phyloP scores from a whole-genome alignment of 2,797 vertebrate genomes.

The Urosaurus nigricauda region DNA sequence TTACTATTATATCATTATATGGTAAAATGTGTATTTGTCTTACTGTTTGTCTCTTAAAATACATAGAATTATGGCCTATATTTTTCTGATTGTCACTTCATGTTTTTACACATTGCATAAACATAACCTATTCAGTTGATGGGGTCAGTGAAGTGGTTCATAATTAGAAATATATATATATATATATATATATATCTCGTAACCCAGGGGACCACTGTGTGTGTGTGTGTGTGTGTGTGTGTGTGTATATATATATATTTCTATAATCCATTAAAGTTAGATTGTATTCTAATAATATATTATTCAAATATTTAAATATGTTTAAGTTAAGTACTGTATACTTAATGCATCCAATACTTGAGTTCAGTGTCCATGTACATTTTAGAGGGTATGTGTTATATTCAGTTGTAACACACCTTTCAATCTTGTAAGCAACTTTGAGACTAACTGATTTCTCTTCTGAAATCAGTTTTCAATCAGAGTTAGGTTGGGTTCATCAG shows the following conservation, averaged over 20 bases:
- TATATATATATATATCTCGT: too few species aligned
- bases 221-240: too few species aligned
- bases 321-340: background rate
- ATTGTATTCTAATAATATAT: background rate
- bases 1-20: too few species aligned
- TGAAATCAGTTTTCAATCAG: too few species aligned
- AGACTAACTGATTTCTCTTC: too few species aligned
- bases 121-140: background rate
- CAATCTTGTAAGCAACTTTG: too few species aligned
- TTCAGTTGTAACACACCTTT: too few species aligned
- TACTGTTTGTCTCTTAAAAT: background rate
- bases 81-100: background rate
- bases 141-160: background rate
- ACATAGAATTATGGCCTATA: too few species aligned
- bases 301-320: too few species aligned
- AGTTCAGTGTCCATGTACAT: background rate
- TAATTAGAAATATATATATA: background rate
- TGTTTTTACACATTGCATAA: background rate
- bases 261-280: background rate
- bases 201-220: too few species aligned
- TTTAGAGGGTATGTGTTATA: background rate
- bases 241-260: background rate
- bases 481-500: too few species aligned
- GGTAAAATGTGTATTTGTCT: background rate
- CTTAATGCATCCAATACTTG: background rate